phyloP scores from a whole-genome alignment of 2,797 vertebrate genomes.

The Helarctos malayanus region DNA sequence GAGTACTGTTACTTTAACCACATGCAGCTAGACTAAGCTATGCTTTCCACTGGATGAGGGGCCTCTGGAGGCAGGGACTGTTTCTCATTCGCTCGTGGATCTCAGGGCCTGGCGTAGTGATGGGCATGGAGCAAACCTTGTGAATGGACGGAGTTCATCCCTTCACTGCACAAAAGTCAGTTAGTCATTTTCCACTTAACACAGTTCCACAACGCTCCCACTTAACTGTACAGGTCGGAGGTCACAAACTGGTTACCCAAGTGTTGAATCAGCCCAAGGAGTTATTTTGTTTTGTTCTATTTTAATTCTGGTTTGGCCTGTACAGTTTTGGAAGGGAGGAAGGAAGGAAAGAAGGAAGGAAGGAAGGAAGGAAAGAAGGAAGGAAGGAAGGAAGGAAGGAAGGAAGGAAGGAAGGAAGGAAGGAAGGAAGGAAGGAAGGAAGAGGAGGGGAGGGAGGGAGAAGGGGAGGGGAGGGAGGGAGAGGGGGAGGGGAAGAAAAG shows the following conservation, averaged over 20 bases:
- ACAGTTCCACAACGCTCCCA: neutral
- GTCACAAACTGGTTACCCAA: neutral
- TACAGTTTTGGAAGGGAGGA: conserved; percentile 29
- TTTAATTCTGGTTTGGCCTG: neutral
- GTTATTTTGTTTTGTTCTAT: neutral
- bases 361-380: neutral
- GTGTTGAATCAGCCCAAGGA: neutral
- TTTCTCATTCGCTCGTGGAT: neutral
- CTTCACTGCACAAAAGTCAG: neutral
- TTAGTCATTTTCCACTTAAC: neutral
- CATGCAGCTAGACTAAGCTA: neutral
- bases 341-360: neutral
- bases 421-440: conserved; percentile 5
- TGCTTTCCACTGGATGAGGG: neutral
- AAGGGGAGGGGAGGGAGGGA: neutral
- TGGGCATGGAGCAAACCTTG: neutral
- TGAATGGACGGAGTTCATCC: neutral
- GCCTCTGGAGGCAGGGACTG: neutral
- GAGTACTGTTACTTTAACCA: neutral
- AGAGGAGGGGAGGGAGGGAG: neutral
- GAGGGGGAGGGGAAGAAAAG: neutral
- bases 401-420: neutral
- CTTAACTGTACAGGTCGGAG: neutral
- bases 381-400: neutral
- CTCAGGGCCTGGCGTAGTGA: neutral